Base-by-base conservation (phyloP, 1,140 invertebrate species). In the Polyergus mexicanus region DNA sequence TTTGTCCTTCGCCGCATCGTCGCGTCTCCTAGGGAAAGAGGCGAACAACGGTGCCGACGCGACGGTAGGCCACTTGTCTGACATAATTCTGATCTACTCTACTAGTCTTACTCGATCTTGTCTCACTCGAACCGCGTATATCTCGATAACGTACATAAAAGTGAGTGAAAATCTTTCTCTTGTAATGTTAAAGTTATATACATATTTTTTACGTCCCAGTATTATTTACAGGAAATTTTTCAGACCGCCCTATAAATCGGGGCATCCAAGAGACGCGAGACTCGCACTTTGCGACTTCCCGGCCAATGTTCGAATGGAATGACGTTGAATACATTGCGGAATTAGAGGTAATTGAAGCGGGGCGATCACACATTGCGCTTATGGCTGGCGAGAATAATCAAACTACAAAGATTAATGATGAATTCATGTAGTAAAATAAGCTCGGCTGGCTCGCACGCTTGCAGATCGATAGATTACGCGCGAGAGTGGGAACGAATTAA, bases 71-170 rank as follows among this genome's bases (percentile, higher is more conserved):
- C 87, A 88, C 90, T 93, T 85, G 91, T 91, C 90, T 89, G 90
- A 91, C 89, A 86, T 78, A 89, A 85, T 88, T 90, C 84, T 75
- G 77, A 88, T 90, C 88, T 91, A 41, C 65, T n/a, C n/a, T n/a
- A n/a, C n/a, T n/a, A n/a, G n/a, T n/a, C 69, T 91, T 88, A 92
- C 91, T 93, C 88, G 86, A 32, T 51, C 65, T 54, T 86, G 35
- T 56, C 69, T 54, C 47, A 16, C 16, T 71, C 11, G 76, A 76
- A 85, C 71, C 86, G 38, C 76, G 66, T 51, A 69, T 35, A 75
- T 51, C 47, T 51, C 16, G 47, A 51, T 51, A 2, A 44, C 10
- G 41, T 13, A 11, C 2, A 44, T 11, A 1, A 32, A 32, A 32
- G 2, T 32, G 32, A 32, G 38, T 6, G 8, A 38, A 38, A 38